phyloP scores from a whole-genome alignment of 2,797 vertebrate species.

The Gorsachius magnificus region DNA sequence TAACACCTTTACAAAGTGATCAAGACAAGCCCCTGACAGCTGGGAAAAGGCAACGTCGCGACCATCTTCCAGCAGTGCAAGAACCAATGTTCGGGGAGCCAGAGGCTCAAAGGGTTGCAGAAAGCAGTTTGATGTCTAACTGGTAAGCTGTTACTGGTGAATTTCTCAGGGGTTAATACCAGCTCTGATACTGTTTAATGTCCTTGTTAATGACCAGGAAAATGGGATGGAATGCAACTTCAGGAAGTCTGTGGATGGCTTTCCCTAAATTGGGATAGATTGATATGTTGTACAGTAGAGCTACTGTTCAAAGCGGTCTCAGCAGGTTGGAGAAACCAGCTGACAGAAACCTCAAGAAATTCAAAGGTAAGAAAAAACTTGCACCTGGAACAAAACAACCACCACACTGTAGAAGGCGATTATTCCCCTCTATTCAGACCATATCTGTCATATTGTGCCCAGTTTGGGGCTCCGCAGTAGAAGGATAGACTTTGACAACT shows the following conservation, averaged over 20 bases:
- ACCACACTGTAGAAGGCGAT: rapidly evolving
- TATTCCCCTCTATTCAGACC: background rate
- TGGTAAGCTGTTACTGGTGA: background rate
- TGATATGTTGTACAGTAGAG: background rate
- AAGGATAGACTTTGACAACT: background rate
- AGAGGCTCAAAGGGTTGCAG: background rate
- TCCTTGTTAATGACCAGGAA: background rate
- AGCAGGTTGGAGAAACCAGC: background rate
- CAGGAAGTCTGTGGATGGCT: background rate
- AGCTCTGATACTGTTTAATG: background rate
- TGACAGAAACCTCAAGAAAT: background rate
- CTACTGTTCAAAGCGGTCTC: background rate
- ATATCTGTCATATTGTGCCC: background rate
- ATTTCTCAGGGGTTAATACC: background rate
- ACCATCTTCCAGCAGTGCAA: background rate
- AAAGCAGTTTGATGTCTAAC: background rate
- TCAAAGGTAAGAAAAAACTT: background rate
- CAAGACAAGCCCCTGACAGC: background rate
- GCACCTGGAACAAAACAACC: background rate
- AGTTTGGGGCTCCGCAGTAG: background rate
- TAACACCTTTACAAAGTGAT: background rate
- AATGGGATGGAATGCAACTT: background rate
- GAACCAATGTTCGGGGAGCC: background rate
- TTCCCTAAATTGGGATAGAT: background rate
- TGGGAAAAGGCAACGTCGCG: background rate